Conservation (phyloP, 2,797 vertebrate genomes). For the Scolopax rusticola region DNA sequence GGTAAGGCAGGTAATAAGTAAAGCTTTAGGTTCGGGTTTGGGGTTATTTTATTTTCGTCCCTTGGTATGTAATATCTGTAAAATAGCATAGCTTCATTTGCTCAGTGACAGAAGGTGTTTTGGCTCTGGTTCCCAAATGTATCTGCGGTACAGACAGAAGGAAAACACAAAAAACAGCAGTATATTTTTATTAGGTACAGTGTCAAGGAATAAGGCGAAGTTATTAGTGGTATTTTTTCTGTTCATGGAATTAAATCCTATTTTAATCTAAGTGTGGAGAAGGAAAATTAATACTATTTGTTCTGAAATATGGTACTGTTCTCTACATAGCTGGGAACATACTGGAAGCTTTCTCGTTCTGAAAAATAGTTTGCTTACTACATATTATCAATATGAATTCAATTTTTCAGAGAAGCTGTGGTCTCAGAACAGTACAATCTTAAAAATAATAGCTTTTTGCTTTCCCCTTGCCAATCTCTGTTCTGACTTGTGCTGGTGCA, state of each 20-base stretch:
- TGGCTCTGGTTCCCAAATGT: not conserved
- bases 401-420: constrained; percentile 47
- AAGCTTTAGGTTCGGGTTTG: not conserved
- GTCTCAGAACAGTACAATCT: constrained; percentile 13
- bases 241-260: constrained; percentile 13
- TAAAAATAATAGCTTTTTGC: constrained; percentile 46
- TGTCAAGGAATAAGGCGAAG: not conserved
- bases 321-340: not conserved
- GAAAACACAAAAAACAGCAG: not conserved
- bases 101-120: not conserved
- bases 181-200: constrained; percentile 24
- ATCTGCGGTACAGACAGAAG: not conserved
- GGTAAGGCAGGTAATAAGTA: not conserved
- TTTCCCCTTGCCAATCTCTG: constrained; percentile 33
- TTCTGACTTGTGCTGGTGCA: not conserved
- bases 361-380: constrained; percentile 47
- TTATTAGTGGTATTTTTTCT: constrained; percentile 38
- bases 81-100: not conserved
- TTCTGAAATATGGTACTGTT: constrained; percentile 32
- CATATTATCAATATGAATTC: constrained; percentile 44
- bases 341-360: constrained; percentile 31
- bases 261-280: constrained; percentile 6
- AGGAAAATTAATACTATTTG: constrained; percentile 19
- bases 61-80: not conserved
- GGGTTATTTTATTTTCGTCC: too few relatives aligned